Base-by-base conservation (phyloP, 1,140 invertebrate species). In the Lepidurus couesii region DNA sequence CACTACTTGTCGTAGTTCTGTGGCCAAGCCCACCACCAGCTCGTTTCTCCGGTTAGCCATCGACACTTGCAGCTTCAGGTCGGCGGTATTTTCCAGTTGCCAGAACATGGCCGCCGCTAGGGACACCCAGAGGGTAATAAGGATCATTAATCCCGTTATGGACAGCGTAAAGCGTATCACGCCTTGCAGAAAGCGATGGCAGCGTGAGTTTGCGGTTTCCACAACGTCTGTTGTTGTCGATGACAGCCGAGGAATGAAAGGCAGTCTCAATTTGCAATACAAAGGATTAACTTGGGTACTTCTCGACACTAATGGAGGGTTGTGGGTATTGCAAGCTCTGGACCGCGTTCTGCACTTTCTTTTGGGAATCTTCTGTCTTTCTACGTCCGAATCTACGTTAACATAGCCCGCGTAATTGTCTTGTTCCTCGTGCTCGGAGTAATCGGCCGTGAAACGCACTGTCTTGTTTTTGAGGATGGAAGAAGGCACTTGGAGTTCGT, bases 1-100 rank as follows among this genome's bases (percentile, higher is more conserved):
- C 42, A 82, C 75, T n/a, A 82, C 81, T 79, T 82, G 81, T 5
- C 81, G 77, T 7, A 82, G 75, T 75, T 82, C 81, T 4, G 81
- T 82, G 42, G 81, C 81, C 45, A 82, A 78, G 0, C 80, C 81
- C 73, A 82, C 77, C 76, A 82, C 81, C 42, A 81, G 74, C 77
- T 82, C 81, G 10, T 79, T 80, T n/a, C 81, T 76, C 7, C 79
- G 74, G 7, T 77, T 4, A 3, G 79, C 79, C 75, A 82, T 80
- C 73, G 77, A 76, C 53, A 78, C 76, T 21, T 81, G 80, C 7
- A 80, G 76, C 34, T 79, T 78, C n/a, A 45, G 74, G 26, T 82
- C 81, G 11, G 77, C 73, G 16, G 80, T 75, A 42, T 79, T 77
- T 74, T 82, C 81, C 44, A 82, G 77, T 0, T 75, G 73, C 26